Evolutionary conservation across 2,888 invertebrate species (phyloP), one percentile per base, ranked within the genome.

Genomic region (Lutraria lutraria): DNA sequence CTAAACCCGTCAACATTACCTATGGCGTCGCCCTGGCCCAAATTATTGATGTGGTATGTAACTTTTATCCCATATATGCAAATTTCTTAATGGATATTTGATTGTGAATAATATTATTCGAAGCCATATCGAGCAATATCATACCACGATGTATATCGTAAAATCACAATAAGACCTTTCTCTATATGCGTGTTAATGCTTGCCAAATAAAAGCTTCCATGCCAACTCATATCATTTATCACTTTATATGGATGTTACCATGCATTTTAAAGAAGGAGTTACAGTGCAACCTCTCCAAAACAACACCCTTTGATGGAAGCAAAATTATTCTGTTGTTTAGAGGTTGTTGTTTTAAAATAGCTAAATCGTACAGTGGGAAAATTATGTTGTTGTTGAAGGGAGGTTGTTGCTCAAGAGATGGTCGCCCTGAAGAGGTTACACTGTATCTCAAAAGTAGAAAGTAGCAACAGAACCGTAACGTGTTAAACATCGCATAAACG

Each of bases 11-110:
- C 83, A 97, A 97, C 90, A 97, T 97, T 87, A 97, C 97, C n/a
- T 97, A 97, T 94, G 97, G 97, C 25, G 96, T 97, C 60, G 97
- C 97, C 3, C 96, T 97, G 63, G 97, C 97, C 16, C 97, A 97
- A 95, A 97, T 97, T 91, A 97, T 97, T 86, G 97, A 97, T 94
- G 97, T 97, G 95, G 97, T 97, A 94, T 94, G 96, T 93, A 72
- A 34, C 43, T 52, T 43, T 25, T 15, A 34, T 86, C 52, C 29
- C 16, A 43, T 81, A 52, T 81, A 87, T 72, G 82, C 72, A 82
- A 56, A 82, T 85, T 79, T 56, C 60, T 85, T 54, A 85, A 85
- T 85, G 85, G 85, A 80, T 19, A 16, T 79, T 80, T 80, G 80
- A 85, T 85, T 31, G 13, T 31, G 25, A 34, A 43, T 79, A n/a